Evolutionary conservation across 2,797 vertebrate species (phyloP).

Genomic region (Pipistrellus pipistrellus): DNA sequence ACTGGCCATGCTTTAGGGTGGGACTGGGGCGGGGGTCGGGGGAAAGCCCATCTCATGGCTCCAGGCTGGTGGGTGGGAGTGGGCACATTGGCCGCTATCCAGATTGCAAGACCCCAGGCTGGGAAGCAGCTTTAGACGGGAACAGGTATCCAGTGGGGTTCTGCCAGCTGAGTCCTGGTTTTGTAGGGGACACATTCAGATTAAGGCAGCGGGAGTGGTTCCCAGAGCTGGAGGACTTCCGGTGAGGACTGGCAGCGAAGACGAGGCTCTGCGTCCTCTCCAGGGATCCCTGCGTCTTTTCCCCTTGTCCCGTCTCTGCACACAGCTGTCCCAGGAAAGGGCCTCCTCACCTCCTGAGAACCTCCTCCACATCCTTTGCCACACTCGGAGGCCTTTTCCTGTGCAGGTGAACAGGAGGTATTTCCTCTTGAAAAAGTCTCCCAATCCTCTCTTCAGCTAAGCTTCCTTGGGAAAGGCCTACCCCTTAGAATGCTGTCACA

Average conservation of each 20-base stretch:
- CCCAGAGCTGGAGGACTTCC: background rate
- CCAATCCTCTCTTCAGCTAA: too few species aligned
- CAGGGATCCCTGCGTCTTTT: background rate
- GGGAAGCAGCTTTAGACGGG: background rate
- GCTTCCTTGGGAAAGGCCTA: background rate
- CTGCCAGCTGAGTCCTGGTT: background rate
- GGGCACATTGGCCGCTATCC: background rate
- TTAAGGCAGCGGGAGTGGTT: background rate
- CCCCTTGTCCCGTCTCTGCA: background rate
- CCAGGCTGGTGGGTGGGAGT: background rate
- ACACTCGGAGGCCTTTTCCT: background rate
- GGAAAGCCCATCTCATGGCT: accelerated
- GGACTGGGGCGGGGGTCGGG: background rate
- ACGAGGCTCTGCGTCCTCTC: background rate
- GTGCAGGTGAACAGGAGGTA: background rate
- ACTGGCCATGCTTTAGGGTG: background rate
- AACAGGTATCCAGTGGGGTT: background rate
- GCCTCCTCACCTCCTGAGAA: background rate
- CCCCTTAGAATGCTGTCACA: background rate
- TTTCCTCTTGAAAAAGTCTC: background rate
- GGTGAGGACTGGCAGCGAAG: background rate
- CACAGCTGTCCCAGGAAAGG: background rate
- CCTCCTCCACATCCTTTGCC: background rate
- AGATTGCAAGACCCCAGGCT: background rate
- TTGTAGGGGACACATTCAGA: background rate